Evolutionary conservation across 2,113 vertebrate genomes (phyloP).

Genomic region (Hyaena hyaena): DNA sequence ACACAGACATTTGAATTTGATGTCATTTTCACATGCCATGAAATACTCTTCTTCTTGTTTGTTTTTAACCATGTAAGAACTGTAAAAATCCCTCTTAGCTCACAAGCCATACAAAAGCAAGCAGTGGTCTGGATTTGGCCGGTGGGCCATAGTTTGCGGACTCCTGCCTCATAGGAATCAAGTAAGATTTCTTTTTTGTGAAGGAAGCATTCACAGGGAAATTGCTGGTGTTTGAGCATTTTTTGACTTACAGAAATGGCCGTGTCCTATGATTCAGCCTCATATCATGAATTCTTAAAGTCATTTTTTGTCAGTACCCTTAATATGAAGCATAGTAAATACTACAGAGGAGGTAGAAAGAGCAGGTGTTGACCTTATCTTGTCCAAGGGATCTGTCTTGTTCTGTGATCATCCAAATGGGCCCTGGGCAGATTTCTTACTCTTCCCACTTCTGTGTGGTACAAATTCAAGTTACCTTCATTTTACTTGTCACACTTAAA

Average conservation of each 20-base stretch:
- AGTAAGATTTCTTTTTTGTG: neutral
- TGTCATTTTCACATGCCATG: neutral
- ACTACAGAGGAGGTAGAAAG: neutral
- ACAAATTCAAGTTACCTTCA: neutral
- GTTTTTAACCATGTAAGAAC: neutral
- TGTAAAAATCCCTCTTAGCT: neutral
- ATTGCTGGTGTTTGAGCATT: neutral
- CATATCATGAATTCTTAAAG: neutral
- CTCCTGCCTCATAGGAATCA: neutral
- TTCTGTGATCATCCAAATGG: neutral
- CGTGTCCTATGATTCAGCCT: neutral
- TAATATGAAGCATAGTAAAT: neutral
- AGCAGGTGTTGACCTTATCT: neutral
- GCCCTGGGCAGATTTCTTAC: neutral
- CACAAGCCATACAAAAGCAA: neutral
- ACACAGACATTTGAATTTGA: neutral
- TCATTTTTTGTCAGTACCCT: neutral
- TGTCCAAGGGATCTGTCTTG: neutral
- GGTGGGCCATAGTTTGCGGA: neutral
- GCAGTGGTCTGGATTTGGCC: neutral
- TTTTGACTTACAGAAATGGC: neutral
- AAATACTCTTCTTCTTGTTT: neutral
- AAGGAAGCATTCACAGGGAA: neutral
- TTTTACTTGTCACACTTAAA: neutral
- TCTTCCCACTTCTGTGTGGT: neutral